A percentile compares a stretch with the other conserved stretches of the same genome.
These are phyloP conservation scores for Zoroaster sp. DNA, from an alignment of 53 echinoderm and acorn worm genomes.

Conservation along the genomic window DNA sequence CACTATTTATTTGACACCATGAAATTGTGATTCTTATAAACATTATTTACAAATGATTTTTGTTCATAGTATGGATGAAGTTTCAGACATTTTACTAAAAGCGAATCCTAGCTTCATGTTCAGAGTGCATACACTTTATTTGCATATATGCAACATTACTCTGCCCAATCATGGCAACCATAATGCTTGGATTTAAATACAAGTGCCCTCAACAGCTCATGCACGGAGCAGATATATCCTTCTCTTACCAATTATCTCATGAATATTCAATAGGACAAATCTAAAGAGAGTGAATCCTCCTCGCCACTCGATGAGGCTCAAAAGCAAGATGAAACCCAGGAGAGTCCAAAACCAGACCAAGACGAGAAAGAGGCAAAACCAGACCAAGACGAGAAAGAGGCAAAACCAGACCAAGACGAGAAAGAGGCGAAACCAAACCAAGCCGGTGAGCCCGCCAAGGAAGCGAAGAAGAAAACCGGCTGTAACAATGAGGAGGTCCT, in stretches of 20 bases:
- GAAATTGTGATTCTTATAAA: no score
- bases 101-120: no score
- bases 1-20: no score
- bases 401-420: neutral
- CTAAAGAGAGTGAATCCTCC: neutral
- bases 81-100: no score
- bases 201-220: neutral
- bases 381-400: neutral
- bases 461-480: slow-evolving; percentile 77
- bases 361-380: neutral
- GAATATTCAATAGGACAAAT: slow-evolving; percentile 11
- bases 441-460: slow-evolving; percentile 16
- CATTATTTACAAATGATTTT: no score
- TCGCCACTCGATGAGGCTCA: neutral
- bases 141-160: neutral
- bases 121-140: no score
- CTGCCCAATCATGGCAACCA: neutral
- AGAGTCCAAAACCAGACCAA: slow-evolving; percentile 18
- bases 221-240: neutral
- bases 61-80: no score
- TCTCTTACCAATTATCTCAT: neutral
- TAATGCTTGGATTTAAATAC: neutral
- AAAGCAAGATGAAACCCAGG: neutral
- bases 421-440: neutral
- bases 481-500: slow-evolving; percentile 92